Conservation (phyloP, 2,888 invertebrate species). For the Cosmia pyralina region DNA sequence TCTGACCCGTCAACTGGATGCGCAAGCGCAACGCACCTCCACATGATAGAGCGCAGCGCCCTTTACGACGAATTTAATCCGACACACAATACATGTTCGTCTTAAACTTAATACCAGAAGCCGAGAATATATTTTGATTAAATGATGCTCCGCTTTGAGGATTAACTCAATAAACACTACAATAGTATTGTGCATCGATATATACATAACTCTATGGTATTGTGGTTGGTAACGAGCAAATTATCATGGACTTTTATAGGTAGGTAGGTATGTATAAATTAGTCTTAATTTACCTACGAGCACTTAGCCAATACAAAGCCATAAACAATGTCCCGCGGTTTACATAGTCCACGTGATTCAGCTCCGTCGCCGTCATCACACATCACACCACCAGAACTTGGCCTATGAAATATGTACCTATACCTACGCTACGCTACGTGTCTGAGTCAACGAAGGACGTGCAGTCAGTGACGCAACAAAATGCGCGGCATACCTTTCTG, state of each 20-base stretch:
- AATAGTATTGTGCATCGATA: not conserved
- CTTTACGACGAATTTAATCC: constrained; percentile 32
- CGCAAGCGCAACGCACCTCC: constrained; percentile 21
- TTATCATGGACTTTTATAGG: not conserved
- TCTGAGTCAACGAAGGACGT: constrained; percentile 68
- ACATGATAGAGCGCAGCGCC: constrained; percentile 13
- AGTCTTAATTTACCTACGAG: not conserved
- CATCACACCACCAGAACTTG: constrained; percentile 66
- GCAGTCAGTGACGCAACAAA: constrained; percentile 66
- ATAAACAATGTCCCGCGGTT: constrained; percentile 14
- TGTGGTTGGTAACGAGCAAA: constrained; percentile 9
- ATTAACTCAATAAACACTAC: constrained; percentile 9
- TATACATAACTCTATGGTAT: no score
- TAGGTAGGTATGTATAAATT: not conserved
- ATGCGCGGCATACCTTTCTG: constrained; percentile 66
- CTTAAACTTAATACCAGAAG: constrained; percentile 23
- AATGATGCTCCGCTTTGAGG: constrained; percentile 10
- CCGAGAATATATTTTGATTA: constrained; percentile 22
- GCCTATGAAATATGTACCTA: constrained; percentile 44
- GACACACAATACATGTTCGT: constrained; percentile 1
- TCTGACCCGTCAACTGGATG: constrained; percentile 21
- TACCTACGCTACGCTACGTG: constrained; percentile 11
- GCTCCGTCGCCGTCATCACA: constrained; percentile 56
- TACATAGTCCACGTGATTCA: constrained; percentile 36
- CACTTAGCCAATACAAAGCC: not conserved